Evolutionary conservation across 2,797 vertebrate genomes (phyloP).

Genomic region (Gallinago solitaria): DNA sequence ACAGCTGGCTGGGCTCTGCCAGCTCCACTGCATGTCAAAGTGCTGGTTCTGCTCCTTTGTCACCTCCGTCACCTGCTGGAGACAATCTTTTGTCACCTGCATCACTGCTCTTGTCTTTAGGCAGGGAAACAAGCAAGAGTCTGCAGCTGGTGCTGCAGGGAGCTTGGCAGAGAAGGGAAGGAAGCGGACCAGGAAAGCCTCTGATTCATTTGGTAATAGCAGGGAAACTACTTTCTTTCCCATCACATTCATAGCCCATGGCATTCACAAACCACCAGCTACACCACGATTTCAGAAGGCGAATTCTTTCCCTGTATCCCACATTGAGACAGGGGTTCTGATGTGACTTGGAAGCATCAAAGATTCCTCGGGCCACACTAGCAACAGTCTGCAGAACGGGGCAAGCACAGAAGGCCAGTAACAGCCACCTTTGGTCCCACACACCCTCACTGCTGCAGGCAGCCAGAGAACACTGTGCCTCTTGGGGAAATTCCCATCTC

Average conservation of each 20-base stretch:
- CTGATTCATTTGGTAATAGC: not conserved
- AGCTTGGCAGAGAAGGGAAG: not conserved
- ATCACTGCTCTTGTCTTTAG: not conserved
- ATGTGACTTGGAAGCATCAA: rapidly evolving
- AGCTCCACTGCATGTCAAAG: not conserved
- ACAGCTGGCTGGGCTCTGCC: not conserved
- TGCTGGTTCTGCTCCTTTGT: not conserved
- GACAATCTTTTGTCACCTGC: not conserved
- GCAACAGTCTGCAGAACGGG: rapidly evolving
- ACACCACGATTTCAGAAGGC: not conserved
- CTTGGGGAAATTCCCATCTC: not conserved
- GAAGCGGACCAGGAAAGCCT: not conserved
- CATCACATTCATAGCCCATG: rapidly evolving
- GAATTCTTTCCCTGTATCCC: not conserved
- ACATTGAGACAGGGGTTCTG: not conserved
- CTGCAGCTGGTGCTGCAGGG: not conserved
- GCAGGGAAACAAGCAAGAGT: not conserved
- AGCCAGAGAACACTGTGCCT: not conserved
- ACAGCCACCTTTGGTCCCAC: not conserved
- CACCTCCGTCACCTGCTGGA: not conserved
- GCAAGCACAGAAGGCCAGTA: not conserved
- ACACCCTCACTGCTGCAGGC: not conserved
- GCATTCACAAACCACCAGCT: not conserved
- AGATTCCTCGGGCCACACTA: not conserved
- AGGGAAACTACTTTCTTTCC: not conserved